Percentiles rank a stretch among this genome's conserved stretches.
Conservation (phyloP, 2,888 invertebrate genomes). For the Drosophila hamatofila region DNA sequence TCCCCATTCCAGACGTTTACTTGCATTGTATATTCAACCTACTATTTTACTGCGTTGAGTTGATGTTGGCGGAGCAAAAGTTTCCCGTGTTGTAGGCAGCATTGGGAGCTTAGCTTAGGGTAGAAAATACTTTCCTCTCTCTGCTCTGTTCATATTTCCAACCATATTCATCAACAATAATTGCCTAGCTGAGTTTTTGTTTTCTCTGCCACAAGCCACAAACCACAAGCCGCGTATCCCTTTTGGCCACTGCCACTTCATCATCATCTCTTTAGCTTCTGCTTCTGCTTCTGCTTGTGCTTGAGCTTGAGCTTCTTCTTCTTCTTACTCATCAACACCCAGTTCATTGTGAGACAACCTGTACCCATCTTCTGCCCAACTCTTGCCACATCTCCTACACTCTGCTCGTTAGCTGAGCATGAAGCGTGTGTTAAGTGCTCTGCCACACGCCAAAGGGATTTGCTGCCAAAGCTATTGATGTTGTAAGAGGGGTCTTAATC, state of each 20-base stretch:
- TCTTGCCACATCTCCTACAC: constrained; percentile 17
- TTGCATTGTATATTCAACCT: constrained; percentile 4
- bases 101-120: background rate
- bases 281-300: constrained; percentile 20
- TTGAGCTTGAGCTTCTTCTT: constrained; percentile 17
- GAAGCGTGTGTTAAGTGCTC: background rate
- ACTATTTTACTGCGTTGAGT: constrained; percentile 13
- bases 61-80: constrained; percentile 12
- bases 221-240: constrained; percentile 28
- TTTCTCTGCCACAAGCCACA: constrained; percentile 62
- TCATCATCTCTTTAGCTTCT: background rate
- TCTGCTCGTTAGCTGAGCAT: constrained; percentile 7
- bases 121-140: constrained; percentile 28
- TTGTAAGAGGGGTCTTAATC: too few relatives aligned
- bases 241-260: constrained; percentile 22
- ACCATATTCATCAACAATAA: constrained; percentile 72
- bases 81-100: constrained; percentile 42
- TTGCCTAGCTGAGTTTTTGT: constrained; percentile 57
- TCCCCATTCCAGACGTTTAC: constrained; percentile 10
- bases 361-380: constrained; percentile 14
- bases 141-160: constrained; percentile 43
- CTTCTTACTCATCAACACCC: constrained; percentile 33
- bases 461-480: background rate
- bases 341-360: constrained; percentile 34
- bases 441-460: background rate